Conservation (phyloP, 2,113 vertebrate genomes). For the Emydocephalus ijimae region DNA sequence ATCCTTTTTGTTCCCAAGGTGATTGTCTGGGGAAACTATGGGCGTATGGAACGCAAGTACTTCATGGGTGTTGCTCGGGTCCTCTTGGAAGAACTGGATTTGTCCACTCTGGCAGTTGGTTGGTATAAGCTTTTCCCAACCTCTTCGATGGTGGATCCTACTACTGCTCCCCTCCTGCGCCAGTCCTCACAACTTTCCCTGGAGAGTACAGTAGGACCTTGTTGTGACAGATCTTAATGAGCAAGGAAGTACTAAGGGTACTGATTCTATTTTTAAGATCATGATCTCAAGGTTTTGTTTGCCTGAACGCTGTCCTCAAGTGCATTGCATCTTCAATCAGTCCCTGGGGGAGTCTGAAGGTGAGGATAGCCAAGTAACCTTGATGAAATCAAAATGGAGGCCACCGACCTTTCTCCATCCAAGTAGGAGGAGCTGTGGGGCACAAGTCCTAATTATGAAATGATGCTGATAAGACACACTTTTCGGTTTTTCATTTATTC, state of each 20-base stretch:
- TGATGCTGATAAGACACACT: constrained; percentile 48
- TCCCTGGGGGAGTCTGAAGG: constrained; percentile 66
- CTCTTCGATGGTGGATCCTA: constrained; percentile 97
- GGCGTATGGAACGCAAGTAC: constrained; percentile 96
- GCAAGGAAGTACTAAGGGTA: constrained; percentile 47
- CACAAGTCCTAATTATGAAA: constrained; percentile 66
- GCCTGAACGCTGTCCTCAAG: constrained; percentile 69
- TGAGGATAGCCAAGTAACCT: constrained; percentile 69
- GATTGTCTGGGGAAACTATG: constrained; percentile 98
- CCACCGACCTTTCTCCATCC: constrained; percentile 44
- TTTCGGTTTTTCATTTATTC: constrained; percentile 51
- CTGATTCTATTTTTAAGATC: constrained; percentile 64
- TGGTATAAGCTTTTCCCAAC: constrained; percentile 99
- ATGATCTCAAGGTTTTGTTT: constrained; percentile 71
- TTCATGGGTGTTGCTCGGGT: constrained; percentile 98
- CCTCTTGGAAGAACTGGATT: constrained; percentile 95
- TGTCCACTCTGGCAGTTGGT: constrained; percentile 90
- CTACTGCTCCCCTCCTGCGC: constrained; percentile 88
- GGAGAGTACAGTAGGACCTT: constrained; percentile 95
- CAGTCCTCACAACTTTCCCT: constrained; percentile 96
- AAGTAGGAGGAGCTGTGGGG: constrained; percentile 67
- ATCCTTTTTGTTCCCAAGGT: constrained; percentile 70
- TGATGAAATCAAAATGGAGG: constrained; percentile 60
- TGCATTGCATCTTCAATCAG: constrained; percentile 68
- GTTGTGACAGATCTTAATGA: constrained; percentile 91